Evolutionary conservation across 2,113 vertebrate species (phyloP).

Genomic region (Oostethus manadensis): DNA sequence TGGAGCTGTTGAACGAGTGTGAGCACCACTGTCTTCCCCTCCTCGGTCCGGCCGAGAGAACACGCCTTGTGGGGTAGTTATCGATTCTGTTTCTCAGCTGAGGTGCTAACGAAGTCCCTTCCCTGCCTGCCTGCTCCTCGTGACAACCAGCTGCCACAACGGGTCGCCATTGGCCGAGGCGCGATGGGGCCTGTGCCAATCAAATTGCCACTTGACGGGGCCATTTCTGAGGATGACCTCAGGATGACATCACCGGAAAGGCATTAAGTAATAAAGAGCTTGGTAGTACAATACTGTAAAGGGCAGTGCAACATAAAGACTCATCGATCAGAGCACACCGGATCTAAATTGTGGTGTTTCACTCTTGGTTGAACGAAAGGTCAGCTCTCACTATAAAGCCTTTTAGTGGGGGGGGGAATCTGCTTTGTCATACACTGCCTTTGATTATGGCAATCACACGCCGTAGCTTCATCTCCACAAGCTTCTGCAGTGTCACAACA

Average conservation of each 20-base stretch:
- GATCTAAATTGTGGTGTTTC: conserved; percentile 58
- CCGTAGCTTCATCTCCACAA: too few relatives aligned
- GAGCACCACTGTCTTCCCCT: conserved; percentile 47
- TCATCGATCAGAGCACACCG: conserved; percentile 50
- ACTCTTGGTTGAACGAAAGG: conserved; percentile 54
- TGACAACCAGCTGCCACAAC: conserved; percentile 84
- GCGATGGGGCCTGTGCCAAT: conserved; percentile 74
- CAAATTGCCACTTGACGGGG: conserved; percentile 52
- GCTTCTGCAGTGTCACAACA: too few relatives aligned
- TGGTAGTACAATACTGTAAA: conserved; percentile 63
- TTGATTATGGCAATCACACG: too few relatives aligned
- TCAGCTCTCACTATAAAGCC: conserved; percentile 33
- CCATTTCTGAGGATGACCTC: conserved; percentile 59
- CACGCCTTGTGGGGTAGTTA: conserved; percentile 73
- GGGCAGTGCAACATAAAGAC: conserved; percentile 61
- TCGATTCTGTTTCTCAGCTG: conserved; percentile 79
- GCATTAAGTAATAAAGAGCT: conserved; percentile 67
- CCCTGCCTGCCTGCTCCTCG: conserved; percentile 70
- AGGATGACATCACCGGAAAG: conserved; percentile 68
- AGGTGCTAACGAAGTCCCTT: conserved; percentile 81
- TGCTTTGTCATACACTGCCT: conserved; percentile 24
- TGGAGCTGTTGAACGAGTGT: conserved; percentile 62
- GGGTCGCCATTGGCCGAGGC: conserved; percentile 65
- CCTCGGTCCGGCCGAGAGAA: conserved; percentile 60
- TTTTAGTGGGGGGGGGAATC: conserved; percentile 1